A percentile compares a stretch with the other conserved stretches of the same genome.
Evolutionary conservation across 2,113 vertebrate species (phyloP).

Genomic region (Seriola aureovittata): DNA sequence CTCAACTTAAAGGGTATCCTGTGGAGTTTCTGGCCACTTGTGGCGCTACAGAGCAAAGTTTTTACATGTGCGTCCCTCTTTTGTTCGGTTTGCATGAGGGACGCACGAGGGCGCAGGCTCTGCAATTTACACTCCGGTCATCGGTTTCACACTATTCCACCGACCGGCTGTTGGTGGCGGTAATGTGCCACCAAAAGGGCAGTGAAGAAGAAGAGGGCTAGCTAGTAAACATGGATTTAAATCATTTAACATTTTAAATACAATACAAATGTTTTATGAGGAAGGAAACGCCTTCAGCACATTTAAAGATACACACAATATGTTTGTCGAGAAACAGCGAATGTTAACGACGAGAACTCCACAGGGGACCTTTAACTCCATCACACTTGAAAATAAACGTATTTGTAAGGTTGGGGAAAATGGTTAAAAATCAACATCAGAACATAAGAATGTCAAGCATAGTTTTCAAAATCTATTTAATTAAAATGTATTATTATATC

Average conservation of each 20-base stretch:
- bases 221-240: background rate
- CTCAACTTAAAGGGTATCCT: slow-evolving; percentile 4
- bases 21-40: background rate
- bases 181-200: no score
- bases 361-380: background rate
- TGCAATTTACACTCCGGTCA: no score
- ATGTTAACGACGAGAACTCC: background rate
- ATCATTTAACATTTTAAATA: background rate
- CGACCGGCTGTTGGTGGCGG: no score
- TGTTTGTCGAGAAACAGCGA: no score
- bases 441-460: background rate
- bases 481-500: background rate
- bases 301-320: no score
- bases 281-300: no score
- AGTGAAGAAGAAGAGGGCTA: no score
- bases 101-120: no score
- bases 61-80: background rate
- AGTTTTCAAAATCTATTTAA: background rate
- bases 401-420: background rate
- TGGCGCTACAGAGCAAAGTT: background rate
- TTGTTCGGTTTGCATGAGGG: background rate
- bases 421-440: background rate
- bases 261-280: no score
- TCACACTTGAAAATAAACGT: background rate
- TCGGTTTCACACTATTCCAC: no score